Base-by-base conservation (phyloP, 30 jellyfish, hydroid and myxozoan species). In the Aurelia aurita complex sp. Pacific region DNA sequence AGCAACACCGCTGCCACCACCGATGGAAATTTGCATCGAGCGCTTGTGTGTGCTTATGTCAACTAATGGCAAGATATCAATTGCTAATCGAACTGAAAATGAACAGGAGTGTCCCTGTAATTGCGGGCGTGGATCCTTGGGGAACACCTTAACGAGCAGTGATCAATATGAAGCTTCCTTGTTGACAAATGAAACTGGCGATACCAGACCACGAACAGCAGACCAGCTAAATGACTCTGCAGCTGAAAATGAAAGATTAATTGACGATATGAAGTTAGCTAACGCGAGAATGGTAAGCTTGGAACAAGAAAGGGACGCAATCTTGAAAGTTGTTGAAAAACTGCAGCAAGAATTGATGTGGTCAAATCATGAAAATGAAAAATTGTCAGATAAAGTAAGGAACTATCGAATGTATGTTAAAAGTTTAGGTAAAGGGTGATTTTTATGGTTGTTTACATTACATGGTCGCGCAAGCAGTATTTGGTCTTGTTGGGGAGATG, bases 331-430 rank as follows among this genome's bases (percentile, higher is more conserved):
- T 15, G 90, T 94, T 16, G 99, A 94, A 51, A 94, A 94, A 65
- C 71, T 94, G 62, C 97, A 94, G 64, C 99, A 83, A 71, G 99
- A 94, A 57, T 59, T 94, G 82, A 94, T 94, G 97, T 89, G 89
- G 92, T 94, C 99, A 16, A 94, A 94, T 80, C 83, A 88, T 34
- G 97, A 94, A 57, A 94, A 94, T 61, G 99, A 94, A 13, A 69
- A 77, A 76, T 74, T 94, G 5, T 84, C 81, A 66, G 83, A 77
- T 14, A 73, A 90, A 61, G 80, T 92, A 11, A 69, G 88, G 14
- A 36, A 57, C 19, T 86, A 86, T 61, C 77, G 64, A 63, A 52
- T 35, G 51, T 84, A 73, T 19, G 13, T 84, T 4, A 73, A 52
- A 69, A 76, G 63, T 43, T 75, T 84, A 36, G 63, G 50, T 10